Percentiles rank a stretch among this genome's conserved stretches.
Evolutionary conservation across 2,888 invertebrate species (phyloP).

Genomic region (Leptura quadrifasciata): DNA sequence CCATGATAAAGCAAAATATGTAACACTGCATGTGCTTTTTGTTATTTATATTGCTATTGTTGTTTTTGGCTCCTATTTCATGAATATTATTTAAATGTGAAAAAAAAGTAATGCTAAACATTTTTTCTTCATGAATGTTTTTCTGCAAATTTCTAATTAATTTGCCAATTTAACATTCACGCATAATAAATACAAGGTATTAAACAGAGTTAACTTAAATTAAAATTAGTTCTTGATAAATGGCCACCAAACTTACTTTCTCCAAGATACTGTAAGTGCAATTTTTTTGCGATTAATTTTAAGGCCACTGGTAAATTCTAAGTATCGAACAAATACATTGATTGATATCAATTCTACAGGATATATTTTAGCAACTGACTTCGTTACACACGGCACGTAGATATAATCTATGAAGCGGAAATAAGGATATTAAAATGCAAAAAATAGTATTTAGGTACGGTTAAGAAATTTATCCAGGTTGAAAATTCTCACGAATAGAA

Average conservation of each 20-base stretch:
- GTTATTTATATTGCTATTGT: too few relatives aligned
- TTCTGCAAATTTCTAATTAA: neutral
- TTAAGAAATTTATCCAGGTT: too few relatives aligned
- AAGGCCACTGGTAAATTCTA: neutral
- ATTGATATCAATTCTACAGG: neutral
- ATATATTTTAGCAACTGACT: neutral
- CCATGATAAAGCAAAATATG: too few relatives aligned
- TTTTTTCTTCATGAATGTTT: too few relatives aligned
- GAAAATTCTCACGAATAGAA: too few relatives aligned
- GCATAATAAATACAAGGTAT: neutral
- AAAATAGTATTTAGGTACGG: too few relatives aligned
- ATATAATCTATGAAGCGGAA: neutral
- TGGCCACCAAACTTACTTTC: constrained; percentile 22
- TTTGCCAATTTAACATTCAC: neutral
- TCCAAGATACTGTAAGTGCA: constrained; percentile 8
- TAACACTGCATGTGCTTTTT: too few relatives aligned
- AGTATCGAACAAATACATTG: neutral
- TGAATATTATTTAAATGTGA: too few relatives aligned
- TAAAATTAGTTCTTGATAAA: constrained; percentile 19
- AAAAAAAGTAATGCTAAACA: too few relatives aligned
- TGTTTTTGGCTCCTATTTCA: too few relatives aligned
- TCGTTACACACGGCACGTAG: neutral
- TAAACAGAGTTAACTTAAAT: neutral
- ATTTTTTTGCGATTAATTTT: neutral
- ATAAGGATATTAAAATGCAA: too few relatives aligned